phyloP scores from a whole-genome alignment of 2,113 vertebrate species.

The Melanocharis versteri region DNA sequence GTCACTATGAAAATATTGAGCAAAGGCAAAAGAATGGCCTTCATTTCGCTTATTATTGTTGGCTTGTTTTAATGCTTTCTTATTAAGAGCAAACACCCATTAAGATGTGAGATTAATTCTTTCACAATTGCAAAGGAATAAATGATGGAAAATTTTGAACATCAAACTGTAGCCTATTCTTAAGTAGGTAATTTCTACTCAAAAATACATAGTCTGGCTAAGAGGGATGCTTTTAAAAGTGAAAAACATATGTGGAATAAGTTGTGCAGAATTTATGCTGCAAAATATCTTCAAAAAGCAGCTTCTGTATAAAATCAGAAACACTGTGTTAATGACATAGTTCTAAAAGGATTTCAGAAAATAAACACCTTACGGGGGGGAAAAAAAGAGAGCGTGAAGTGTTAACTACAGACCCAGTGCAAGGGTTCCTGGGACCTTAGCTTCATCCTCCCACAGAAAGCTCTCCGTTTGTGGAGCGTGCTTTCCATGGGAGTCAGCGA shows the following conservation, averaged over 20 bases:
- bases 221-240: background rate
- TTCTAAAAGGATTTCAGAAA: background rate
- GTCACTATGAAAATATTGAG: conserved; percentile 54
- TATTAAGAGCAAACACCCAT: conserved; percentile 13
- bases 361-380: background rate
- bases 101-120: conserved; percentile 43
- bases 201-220: background rate
- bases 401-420: background rate
- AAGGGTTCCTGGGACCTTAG: background rate
- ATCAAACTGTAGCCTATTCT: background rate
- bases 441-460: background rate
- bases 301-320: background rate
- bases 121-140: background rate
- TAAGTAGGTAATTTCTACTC: background rate
- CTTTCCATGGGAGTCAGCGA: background rate
- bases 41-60: conserved; percentile 56
- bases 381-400: background rate
- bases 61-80: conserved; percentile 35
- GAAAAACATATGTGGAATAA: background rate
- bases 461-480: background rate
- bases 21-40: conserved; percentile 50
- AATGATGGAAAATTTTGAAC: background rate
- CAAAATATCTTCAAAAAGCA: background rate
- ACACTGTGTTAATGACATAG: background rate
- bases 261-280: background rate